Conservation (phyloP, 2,797 vertebrate genomes). For the Perodicticus potto region DNA sequence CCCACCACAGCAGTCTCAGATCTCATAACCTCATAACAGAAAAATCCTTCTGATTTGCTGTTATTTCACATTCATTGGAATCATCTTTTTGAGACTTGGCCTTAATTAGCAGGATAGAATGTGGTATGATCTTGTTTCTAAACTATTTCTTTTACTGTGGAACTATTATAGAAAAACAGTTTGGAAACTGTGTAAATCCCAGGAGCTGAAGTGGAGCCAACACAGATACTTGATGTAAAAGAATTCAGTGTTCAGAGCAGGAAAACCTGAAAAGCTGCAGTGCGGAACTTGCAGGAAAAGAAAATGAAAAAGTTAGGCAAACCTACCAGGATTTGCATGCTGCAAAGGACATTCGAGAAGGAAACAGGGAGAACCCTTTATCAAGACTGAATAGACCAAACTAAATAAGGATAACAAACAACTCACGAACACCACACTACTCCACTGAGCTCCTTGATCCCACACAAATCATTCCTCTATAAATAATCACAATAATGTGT, state of each 20-base stretch:
- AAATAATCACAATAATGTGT: not conserved
- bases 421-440: not conserved
- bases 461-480: not conserved
- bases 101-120: conserved; percentile 64
- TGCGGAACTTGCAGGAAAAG: conserved; percentile 70
- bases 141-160: conserved; percentile 63
- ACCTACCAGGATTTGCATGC: conserved; percentile 66
- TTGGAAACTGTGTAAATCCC: conserved; percentile 67
- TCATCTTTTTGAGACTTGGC: conserved; percentile 47
- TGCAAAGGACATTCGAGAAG: conserved; percentile 76
- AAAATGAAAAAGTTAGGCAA: conserved; percentile 65
- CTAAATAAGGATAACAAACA: conserved; percentile 45
- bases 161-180: conserved; percentile 65
- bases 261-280: conserved; percentile 77
- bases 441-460: not conserved
- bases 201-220: conserved; percentile 54
- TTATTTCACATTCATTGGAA: conserved; percentile 36
- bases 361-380: conserved; percentile 41
- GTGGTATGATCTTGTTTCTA: not conserved
- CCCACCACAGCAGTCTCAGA: not conserved
- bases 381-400: conserved; percentile 31
- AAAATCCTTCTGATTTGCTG: conserved; percentile 3
- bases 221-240: conserved; percentile 56
- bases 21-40: conserved; percentile 7
- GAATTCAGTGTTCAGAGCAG: conserved; percentile 74